Conservation (phyloP, 2,113 vertebrate genomes). For the Sebastes fasciatus region DNA sequence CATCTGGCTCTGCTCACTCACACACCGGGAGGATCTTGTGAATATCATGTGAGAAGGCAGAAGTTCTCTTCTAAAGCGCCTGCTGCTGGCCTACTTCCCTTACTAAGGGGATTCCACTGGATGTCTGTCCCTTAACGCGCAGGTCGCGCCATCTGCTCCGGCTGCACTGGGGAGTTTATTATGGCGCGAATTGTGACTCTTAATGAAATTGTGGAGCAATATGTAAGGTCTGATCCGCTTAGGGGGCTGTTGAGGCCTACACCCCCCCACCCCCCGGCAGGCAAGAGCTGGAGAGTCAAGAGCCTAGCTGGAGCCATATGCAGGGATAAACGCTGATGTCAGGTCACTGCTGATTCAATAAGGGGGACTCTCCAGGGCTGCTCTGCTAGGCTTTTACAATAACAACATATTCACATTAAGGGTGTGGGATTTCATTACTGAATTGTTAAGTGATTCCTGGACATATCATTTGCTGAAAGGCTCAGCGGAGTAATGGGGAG, state of each 20-base stretch:
- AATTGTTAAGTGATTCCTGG: conserved; percentile 68
- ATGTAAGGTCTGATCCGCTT: conserved; percentile 71
- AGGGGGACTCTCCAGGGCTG: conserved; percentile 18
- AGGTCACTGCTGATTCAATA: conserved; percentile 70
- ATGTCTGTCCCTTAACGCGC: conserved; percentile 45
- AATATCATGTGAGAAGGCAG: conserved; percentile 42
- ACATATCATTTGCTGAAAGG: conserved; percentile 39
- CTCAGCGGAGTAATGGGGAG: conserved; percentile 10
- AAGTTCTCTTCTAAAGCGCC: conserved; percentile 34
- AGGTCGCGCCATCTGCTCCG: conserved; percentile 67
- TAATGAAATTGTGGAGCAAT: conserved; percentile 78
- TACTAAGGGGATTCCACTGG: conserved; percentile 68
- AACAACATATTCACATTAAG: conserved; percentile 64
- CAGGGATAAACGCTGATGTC: conserved; percentile 67
- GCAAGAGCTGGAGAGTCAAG: conserved; percentile 24
- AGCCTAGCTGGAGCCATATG: conserved; percentile 47
- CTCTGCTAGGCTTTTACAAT: conserved; percentile 61
- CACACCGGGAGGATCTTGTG: neutral
- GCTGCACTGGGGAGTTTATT: conserved; percentile 61
- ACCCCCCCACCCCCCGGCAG: neutral
- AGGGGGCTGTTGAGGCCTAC: conserved; percentile 41
- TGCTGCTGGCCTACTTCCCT: conserved; percentile 46
- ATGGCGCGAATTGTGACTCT: conserved; percentile 64
- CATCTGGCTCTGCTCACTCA: neutral
- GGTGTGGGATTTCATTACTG: conserved; percentile 66